A percentile compares a stretch with the other conserved stretches of the same genome.
Evolutionary conservation across 1,140 invertebrate species (phyloP).

Genomic region (Heliothis subflexa): DNA sequence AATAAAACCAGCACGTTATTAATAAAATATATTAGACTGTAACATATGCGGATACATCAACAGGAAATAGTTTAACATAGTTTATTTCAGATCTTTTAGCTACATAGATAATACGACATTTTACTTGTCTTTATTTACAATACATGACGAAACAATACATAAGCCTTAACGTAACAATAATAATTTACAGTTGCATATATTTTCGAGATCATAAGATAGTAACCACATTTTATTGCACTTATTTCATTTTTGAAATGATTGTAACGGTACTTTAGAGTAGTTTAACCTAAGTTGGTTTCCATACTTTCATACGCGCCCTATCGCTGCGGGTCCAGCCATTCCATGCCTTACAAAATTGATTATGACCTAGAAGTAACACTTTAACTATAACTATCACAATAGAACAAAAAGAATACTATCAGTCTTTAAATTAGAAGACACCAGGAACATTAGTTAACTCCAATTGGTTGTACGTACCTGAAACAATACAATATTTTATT

Average conservation of each 20-base stretch:
- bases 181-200: slow-evolving; percentile 39
- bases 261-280: slow-evolving; percentile 2
- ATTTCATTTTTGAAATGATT: slow-evolving; percentile 42
- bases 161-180: slow-evolving; percentile 7
- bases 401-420: slow-evolving; percentile 77
- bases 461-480: slow-evolving; percentile 62
- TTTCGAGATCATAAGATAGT: slow-evolving; percentile 51
- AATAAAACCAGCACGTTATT: slow-evolving; percentile 25
- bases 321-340: slow-evolving; percentile 17
- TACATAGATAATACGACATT: slow-evolving; percentile 39
- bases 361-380: slow-evolving; percentile 29
- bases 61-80: slow-evolving; percentile 39
- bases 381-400: slow-evolving; percentile 64
- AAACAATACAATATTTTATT: slow-evolving; percentile 50
- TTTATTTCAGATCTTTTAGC: slow-evolving; percentile 47
- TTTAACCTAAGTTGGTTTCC: slow-evolving; percentile 18
- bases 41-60: slow-evolving; percentile 47
- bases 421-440: slow-evolving; percentile 74
- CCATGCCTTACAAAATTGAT: slow-evolving; percentile 13
- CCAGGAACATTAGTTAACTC: slow-evolving; percentile 59
- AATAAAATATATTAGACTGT: slow-evolving; percentile 49
- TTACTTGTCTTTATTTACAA: slow-evolving; percentile 16
- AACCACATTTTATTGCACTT: slow-evolving; percentile 19
- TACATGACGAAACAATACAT: slow-evolving; percentile 19
- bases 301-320: slow-evolving; percentile 7